A percentile compares a stretch with the other conserved stretches of the same genome.
Conservation (phyloP, 1,140 invertebrate species). For the Caenorhabditis inopinata region DNA sequence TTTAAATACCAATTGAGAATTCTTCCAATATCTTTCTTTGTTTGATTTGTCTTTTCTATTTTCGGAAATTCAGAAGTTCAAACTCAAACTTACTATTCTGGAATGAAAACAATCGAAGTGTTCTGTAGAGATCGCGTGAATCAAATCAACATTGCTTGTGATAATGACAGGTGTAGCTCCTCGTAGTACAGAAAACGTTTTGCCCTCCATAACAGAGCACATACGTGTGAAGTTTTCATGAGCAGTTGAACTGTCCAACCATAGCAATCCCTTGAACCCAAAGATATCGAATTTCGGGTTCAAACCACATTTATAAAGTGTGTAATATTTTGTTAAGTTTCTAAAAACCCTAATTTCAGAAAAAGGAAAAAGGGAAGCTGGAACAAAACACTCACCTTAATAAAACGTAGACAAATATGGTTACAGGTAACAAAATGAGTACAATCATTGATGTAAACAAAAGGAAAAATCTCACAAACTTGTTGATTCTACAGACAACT, state of each 20-base stretch:
- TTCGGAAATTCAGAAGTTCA: background rate
- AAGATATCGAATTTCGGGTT: constrained; percentile 2
- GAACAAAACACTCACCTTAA: background rate
- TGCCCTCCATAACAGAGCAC: background rate
- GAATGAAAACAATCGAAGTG: constrained; percentile 38
- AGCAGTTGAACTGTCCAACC: background rate
- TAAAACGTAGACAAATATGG: background rate
- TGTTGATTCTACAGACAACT: constrained; percentile 1
- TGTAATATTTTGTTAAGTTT: background rate
- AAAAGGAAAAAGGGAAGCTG: too few relatives aligned
- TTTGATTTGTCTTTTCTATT: too few relatives aligned
- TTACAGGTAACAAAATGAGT: background rate
- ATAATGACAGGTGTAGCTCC: constrained; percentile 28
- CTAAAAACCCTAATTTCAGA: background rate
- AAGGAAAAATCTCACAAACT: background rate
- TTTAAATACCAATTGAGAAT: too few relatives aligned
- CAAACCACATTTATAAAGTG: background rate
- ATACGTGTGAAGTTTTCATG: constrained; percentile 22
- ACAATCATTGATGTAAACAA: background rate
- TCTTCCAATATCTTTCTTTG: too few relatives aligned
- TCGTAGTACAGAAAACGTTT: constrained; percentile 25
- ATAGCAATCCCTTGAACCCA: background rate
- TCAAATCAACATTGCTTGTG: constrained; percentile 30
- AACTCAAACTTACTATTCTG: constrained; percentile 27
- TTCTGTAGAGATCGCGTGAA: constrained; percentile 28